Percentiles rank a stretch among this genome's conserved stretches.
These are phyloP conservation scores for Tamias sibiricus DNA, from an alignment of 2,113 vertebrate genomes.

Conservation along the genomic window DNA sequence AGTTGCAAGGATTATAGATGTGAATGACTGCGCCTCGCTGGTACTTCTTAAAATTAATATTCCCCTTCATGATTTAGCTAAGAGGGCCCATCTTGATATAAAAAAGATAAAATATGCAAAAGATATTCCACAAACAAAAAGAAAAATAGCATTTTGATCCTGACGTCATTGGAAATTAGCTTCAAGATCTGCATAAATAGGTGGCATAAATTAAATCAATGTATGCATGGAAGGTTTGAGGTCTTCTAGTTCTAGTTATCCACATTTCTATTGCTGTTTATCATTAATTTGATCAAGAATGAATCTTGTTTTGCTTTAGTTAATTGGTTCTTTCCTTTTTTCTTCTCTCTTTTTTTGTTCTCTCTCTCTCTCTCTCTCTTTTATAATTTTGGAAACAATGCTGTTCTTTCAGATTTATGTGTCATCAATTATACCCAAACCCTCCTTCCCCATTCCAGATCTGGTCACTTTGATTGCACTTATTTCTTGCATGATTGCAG, in stretches of 20 bases:
- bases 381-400: neutral
- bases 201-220: neutral
- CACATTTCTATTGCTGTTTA: slow-evolving; percentile 34
- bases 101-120: neutral
- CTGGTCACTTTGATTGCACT: neutral
- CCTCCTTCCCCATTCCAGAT: neutral
- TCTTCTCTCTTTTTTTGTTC: neutral
- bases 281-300: neutral
- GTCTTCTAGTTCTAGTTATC: neutral
- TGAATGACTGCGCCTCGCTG: neutral
- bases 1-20: too few species aligned
- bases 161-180: neutral
- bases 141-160: neutral
- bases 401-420: neutral
- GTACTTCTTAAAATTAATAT: neutral
- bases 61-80: neutral
- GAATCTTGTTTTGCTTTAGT: neutral
- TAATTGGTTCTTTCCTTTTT: neutral
- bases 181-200: neutral
- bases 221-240: neutral
- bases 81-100: neutral
- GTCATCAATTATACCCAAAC: neutral
- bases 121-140: neutral
- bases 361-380: too few species aligned
- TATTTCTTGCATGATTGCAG: neutral